Evolutionary conservation across 2,113 vertebrate species (phyloP).

Genomic region (Heptranchias perlo): DNA sequence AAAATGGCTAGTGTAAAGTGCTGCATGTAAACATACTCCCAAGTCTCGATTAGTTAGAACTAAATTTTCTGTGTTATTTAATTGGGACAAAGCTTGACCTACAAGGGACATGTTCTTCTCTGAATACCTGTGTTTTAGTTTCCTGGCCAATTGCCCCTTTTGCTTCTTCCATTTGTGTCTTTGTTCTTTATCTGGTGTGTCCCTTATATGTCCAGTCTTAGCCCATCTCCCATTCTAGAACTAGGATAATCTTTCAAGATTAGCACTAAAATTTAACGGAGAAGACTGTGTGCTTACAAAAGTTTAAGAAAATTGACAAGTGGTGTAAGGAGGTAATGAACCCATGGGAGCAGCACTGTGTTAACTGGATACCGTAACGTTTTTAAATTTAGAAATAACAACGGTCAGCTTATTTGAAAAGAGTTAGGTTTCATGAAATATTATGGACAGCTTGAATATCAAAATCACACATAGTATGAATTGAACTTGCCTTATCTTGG

Average conservation of each 20-base stretch:
- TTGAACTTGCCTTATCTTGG: slow-evolving; percentile 81
- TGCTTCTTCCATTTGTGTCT: neutral
- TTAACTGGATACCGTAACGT: neutral
- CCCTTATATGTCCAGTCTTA: neutral
- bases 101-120: neutral
- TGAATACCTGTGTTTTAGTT: neutral
- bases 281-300: neutral
- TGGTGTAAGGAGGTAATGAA: neutral
- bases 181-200: neutral
- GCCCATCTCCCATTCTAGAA: neutral
- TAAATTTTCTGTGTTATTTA: neutral
- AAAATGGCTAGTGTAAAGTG: neutral
- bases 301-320: neutral
- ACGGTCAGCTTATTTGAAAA: neutral
- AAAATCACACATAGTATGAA: neutral
- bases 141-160: neutral
- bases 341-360: neutral
- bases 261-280: neutral
- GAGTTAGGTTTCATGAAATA: neutral
- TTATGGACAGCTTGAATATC: neutral
- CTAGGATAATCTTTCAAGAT: neutral
- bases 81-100: neutral
- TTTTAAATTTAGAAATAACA: neutral
- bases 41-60: neutral
- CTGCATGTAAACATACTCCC: neutral